Conservation (phyloP, 2,113 vertebrate species). For the Takifugu bimaculatus region DNA sequence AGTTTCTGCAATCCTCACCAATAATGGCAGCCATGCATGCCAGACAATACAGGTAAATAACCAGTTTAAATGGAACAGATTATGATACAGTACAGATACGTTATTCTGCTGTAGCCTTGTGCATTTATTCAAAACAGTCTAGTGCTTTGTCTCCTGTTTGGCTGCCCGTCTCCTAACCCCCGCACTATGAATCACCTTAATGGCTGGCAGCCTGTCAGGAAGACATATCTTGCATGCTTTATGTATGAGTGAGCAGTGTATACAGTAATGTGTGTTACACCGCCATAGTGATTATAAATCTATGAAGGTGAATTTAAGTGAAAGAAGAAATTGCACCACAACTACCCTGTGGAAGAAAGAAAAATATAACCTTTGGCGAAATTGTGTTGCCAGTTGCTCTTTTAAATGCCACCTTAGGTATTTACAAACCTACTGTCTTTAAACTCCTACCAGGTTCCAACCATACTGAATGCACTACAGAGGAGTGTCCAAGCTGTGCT, state of each 20-base stretch:
- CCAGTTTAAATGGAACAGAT: not conserved
- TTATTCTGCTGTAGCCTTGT: not conserved
- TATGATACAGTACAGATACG: too few relatives aligned
- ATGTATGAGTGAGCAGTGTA: conserved; percentile 7
- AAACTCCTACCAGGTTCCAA: conserved; percentile 83
- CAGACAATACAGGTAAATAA: conserved; percentile 92
- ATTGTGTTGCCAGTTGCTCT: not conserved
- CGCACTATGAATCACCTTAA: conserved; percentile 36
- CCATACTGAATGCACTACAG: conserved; percentile 93
- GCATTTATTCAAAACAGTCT: conserved; percentile 1
- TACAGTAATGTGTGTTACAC: conserved; percentile 21
- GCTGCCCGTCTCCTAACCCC: conserved; percentile 12
- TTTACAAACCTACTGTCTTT: not conserved
- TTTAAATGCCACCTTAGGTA: not conserved
- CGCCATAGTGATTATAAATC: conserved; percentile 9
- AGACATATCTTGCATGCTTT: conserved; percentile 14
- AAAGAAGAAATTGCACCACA: conserved; percentile 1
- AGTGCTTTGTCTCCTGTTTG: not conserved
- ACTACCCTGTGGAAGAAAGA: not conserved
- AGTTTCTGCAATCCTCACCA: conserved; percentile 96
- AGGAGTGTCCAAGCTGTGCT: conserved; percentile 96
- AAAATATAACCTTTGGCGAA: not conserved
- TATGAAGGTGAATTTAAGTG: conserved; percentile 19
- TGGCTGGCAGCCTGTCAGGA: conserved; percentile 12
- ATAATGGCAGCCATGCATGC: conserved; percentile 98